Base-by-base conservation (phyloP, 1,140 invertebrate species). In the Anastrepha obliqua region DNA sequence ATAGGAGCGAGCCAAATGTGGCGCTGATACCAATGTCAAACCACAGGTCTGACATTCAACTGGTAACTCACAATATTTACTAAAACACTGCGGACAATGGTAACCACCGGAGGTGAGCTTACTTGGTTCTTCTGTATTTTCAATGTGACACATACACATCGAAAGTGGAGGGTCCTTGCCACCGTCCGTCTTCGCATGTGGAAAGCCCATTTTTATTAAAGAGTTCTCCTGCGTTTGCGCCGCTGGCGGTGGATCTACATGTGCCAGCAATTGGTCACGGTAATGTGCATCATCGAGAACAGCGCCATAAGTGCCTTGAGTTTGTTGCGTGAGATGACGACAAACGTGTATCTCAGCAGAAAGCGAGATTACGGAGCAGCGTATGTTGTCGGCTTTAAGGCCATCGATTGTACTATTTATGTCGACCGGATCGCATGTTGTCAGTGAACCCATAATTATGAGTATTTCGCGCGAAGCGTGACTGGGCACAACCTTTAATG, bases 21-120 rank as follows among this genome's bases (percentile, higher is more conserved):
- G 98, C 13, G 99, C 98, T 7, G 98, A 99, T 4, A 99, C 98
- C n/a, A 99, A 94, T 3, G 98, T 99, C 44, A 99, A 94, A 13
- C 97, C 98, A 94, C 99, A 99, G 15, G 97, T 96, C 92, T 97
- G 96, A 93, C 99, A 99, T 94, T 99, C 99, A 1, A 98, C 97
- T 0, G 99, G 99, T 89, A 99, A 95, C 93, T 99, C 98, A 94
- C 99, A 99, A 94, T 99, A 99, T 94, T 99, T 99, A 93, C 97
- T 98, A 88, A 96, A 96, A 94, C 99, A 99, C 92, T 99, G 98
- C 42, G 98, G 98, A 93, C 98, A 99, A 90, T 98, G 96, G 92
- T 99, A 99, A 3, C 98, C 98, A 17, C 95, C 96, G 59, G 95
- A 95, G 90, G 94, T 96, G 87, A 96, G 93, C 92, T 95, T 96